Base-by-base conservation (phyloP, 1,140 invertebrate genomes). In the Neuroterus valhalla region DNA sequence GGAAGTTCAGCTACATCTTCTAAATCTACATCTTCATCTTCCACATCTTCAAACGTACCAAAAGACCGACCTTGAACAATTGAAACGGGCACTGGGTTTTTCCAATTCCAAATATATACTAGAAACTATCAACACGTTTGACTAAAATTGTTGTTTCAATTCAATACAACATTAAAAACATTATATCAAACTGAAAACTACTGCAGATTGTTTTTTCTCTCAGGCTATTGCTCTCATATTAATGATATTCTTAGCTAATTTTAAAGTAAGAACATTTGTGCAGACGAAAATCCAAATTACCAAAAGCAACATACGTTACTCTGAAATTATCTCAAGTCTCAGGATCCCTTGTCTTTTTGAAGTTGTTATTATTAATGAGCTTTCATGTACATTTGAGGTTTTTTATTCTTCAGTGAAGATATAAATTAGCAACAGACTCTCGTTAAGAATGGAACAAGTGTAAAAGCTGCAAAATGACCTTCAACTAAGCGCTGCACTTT, bases 401-500 rank as follows among this genome's bases (percentile, higher is more conserved):
- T 15, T 26, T 62, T 62, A 31, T 62, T 62, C 3, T 62, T 62
- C n/a, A n/a, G 23, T 38, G 14, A n/a, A 23, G 55, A 62, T 62
- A 62, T 62, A 62, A 62, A 62, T 62, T 62, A 62, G 23, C 8
- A 6, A 15, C 5, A 26, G 15, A 62, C n/a, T 62, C 55, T 62
- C 55, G 55, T 62, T 62, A 62, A 62, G 23, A 10, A 62, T 62
- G 55, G 31, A 62, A 62, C 31, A 62, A 62, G 23, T 31, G 15
- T 38, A 38, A 62, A 62, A 38, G 55, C 55, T 38, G 15, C 12
- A 15, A 14, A 62, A 62, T 62, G 55, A 38, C 55, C 55, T 62
- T 17, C 26, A 62, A 62, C n/a, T 15, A 62, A 3, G 23, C 11
- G 14, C 12, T 62, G 26, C 31, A 62, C 31, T 38, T 62, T 62